Base-by-base conservation (phyloP, 1,140 invertebrate species). In the Homalodisca vitripennis region DNA sequence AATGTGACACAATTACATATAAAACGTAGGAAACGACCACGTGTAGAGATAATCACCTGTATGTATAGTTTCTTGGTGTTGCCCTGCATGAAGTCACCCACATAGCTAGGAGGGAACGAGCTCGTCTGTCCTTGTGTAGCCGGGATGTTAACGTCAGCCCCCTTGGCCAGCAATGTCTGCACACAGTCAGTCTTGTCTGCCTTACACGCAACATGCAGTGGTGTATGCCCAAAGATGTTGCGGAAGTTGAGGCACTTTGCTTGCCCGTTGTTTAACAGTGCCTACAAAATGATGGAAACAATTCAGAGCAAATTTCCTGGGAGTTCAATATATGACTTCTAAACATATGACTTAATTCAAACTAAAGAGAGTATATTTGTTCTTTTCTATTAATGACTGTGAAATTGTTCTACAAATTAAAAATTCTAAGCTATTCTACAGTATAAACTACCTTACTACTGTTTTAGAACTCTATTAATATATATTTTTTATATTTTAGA, bases 161-260 rank as follows among this genome's bases (percentile, higher is more conserved):
- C 92, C n/a, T 90, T 88, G 12, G 90, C 75, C 0, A 97, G 76
- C 3, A 98, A 79, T 14, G 91, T 89, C 74, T 92, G 92, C 0
- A 97, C 93, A 77, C 92, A 95, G 3, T 96, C 93, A 0, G 92
- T 89, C 72, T 92, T 91, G 74, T 96, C 90, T 0, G 86, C 86
- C 0, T 89, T 78, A 78, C 94, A 97, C 2, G 94, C 93, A 63
- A 93, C 80, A 77, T 96, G 93, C 0, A 97, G 80, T 0, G 95
- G 92, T 0, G 94, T 95, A 72, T 92, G 87, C 0, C 93, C 94
- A 72, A 88, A 86, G 29, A 84, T 84, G 78, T 97, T 96, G 67
- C 88, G 83, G 70, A 85, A 83, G 76, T 96, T 95, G n/a, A 94
- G 34, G 26, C 63, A 46, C 6, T 13, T 27, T 13, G 63, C 32